Evolutionary conservation across 1,140 invertebrate genomes (phyloP), one percentile per base, ranked within the genome.

Genomic region (Cephus cinctus): DNA sequence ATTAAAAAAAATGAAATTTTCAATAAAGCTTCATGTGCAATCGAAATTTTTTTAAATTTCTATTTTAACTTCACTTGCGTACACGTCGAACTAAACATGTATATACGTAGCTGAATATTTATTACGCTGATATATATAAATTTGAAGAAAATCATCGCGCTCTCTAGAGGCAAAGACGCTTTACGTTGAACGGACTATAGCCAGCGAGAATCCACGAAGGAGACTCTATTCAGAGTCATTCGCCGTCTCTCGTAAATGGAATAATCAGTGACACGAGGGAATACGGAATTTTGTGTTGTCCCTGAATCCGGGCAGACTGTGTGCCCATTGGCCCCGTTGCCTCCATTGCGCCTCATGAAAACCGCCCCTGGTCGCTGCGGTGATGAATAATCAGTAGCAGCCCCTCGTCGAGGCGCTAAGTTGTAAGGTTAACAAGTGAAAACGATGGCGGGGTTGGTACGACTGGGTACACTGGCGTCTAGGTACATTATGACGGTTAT

Each of bases 191-290:
- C n/a, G n/a, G n/a, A n/a, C n/a, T n/a, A n/a, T n/a, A n/a, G n/a
- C n/a, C n/a, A n/a, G 25, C 25, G 25, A 8, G 16, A 20, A 34
- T n/a, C 4, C 19, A 19, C 11, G 20, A 16, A 19, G 46, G 36
- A 18, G 27, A 50, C 57, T 40, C 56, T 67, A 69, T 68, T 69
- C 65, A 69, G 50, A 69, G 55, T 67, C 62, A 63, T 60, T 52
- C 57, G 57, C 58, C 61, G 61, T 57, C 56, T 56, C 54, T 65
- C 52, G 58, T 58, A 66, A 71, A 69, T 67, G 67, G 66, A 71
- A 71, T 71, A 70, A 73, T 73, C 69, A 71, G 69, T 61, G 61
- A 71, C 63, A 68, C 65, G 68, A 64, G 60, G 59, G 66, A 61
- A 59, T 56, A 61, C 38, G 54, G 57, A 63, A 59, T 62, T 54